A percentile compares a stretch with the other conserved stretches of the same genome.
Conservation (phyloP, 1,140 invertebrate genomes). For the Dendroctonus valens region DNA sequence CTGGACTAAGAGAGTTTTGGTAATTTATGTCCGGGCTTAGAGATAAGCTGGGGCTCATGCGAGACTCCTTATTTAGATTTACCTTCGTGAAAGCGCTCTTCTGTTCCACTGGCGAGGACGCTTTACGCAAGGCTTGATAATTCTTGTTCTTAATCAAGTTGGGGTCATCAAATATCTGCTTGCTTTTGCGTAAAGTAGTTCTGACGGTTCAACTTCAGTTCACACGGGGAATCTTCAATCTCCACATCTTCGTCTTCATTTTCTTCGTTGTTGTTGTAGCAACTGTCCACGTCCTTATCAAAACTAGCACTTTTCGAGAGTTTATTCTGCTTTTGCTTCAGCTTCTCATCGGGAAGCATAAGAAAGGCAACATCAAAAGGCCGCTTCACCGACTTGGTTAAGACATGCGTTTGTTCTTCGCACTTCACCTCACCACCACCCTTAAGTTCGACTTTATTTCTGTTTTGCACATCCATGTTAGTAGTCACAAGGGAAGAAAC, state of each 20-base stretch:
- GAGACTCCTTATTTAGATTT: conserved; percentile 50
- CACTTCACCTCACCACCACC: conserved; percentile 35
- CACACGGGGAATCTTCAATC: conserved; percentile 52
- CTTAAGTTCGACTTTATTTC: conserved; percentile 42
- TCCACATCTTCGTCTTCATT: conserved; percentile 50
- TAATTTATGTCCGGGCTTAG: conserved; percentile 73
- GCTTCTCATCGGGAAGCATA: conserved; percentile 80
- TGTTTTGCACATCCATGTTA: conserved; percentile 39
- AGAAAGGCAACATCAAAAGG: conserved; percentile 86
- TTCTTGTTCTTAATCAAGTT: conserved; percentile 54
- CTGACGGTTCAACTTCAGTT: conserved; percentile 36
- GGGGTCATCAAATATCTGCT: conserved; percentile 61
- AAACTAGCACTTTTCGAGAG: conserved; percentile 33
- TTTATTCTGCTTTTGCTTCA: conserved; percentile 62
- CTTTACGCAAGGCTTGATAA: conserved; percentile 45
- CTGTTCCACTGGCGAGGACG: conserved; percentile 38
- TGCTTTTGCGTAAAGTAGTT: conserved; percentile 54
- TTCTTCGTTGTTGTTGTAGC: conserved; percentile 40
- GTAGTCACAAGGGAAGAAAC: conserved; percentile 27
- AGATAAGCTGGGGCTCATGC: conserved; percentile 62
- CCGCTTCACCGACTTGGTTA: conserved; percentile 58
- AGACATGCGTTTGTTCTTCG: conserved; percentile 39
- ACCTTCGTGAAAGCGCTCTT: conserved; percentile 82
- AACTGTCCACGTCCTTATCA: conserved; percentile 45
- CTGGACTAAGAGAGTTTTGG: conserved; percentile 73